Evolutionary conservation across 2,113 vertebrate species (phyloP), one percentile per base, ranked within the genome.

Genomic region (Sphaerodactylus townsendi): DNA sequence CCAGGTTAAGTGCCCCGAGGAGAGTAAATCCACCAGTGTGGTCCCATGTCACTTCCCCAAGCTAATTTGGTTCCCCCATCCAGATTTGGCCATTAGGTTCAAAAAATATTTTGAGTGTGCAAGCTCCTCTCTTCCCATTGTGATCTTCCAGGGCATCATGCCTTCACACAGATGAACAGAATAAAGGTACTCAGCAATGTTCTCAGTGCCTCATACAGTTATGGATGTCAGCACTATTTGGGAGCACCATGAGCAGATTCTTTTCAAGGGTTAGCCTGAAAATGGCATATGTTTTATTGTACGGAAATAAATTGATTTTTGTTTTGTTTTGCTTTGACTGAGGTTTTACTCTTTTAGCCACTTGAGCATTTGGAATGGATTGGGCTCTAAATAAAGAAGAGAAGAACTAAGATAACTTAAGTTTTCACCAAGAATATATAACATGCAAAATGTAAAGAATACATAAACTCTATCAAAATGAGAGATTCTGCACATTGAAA

Each of bases 371-470:
- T 53, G 35, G 23, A 17, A 3, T 70, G 68, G 46, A 14, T 28
- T n/a, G 68, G 35, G 17, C 69, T n/a, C 4, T 56, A 81, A 81
- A 68, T 71, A 56, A 75, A 75, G n/a, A 23, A 56, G 68, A 0
- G 33, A 74, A 11, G 46, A 76, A 84, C 76, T 78, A 50, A 77
- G 72, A 74, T 65, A 23, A 1, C 50, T 44, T 56, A 53, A 82
- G 77, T 69, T 80, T 41, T 33, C 48, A 33, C 11, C 0, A 0
- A 7, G 37, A 73, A 77, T 77, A 39, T 69, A 62, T 1, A 0
- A 66, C 85, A 39, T n/a, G 86, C 44, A 76, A 88, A 53, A 76
- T 46, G 14, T 77, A 81, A 81, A 72, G 68, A 62, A 13, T 50
- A 17, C 25, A 48, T 19, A 82, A 73, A 8, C 69, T 5, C 56